Evolutionary conservation across 2,888 invertebrate species (phyloP).

Genomic region (Axea sp.): DNA sequence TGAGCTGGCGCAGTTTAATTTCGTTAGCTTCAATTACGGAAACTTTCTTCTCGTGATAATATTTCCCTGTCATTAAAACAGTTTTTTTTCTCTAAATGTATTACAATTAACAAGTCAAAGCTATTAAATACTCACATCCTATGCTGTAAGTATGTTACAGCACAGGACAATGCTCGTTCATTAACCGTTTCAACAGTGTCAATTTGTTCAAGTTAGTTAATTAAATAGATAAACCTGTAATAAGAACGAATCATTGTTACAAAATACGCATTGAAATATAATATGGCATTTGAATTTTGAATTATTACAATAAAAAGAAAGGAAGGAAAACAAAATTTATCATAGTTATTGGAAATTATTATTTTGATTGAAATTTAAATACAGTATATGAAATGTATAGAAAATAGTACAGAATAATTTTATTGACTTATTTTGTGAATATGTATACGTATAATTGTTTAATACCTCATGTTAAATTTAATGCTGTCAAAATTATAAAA

Average conservation of each 20-base stretch:
- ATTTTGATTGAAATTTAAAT: constrained; percentile 22
- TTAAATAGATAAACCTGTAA: constrained; percentile 32
- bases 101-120: constrained; percentile 26
- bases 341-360: no score
- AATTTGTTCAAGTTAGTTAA: constrained; percentile 25
- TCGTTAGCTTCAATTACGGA: constrained; percentile 36
- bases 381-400: no score
- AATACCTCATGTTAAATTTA: no score
- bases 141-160: background rate
- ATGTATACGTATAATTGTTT: no score
- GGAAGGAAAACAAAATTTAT: no score
- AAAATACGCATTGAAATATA: constrained; percentile 11
- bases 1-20: constrained; percentile 18
- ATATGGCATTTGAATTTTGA: constrained; percentile 20
- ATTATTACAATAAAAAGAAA: no score
- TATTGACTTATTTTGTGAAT: no score
- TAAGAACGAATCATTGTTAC: constrained; percentile 24
- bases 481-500: no score
- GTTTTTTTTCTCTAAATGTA: constrained; percentile 14
- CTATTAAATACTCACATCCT: constrained; percentile 13
- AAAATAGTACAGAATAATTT: no score
- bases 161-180: constrained; percentile 20
- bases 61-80: background rate
- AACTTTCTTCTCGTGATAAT: constrained; percentile 10
- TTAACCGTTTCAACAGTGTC: constrained; percentile 19